Evolutionary conservation across 1,140 invertebrate species (phyloP), one percentile per base, ranked within the genome.

Genomic region (Halictus rubicundus): DNA sequence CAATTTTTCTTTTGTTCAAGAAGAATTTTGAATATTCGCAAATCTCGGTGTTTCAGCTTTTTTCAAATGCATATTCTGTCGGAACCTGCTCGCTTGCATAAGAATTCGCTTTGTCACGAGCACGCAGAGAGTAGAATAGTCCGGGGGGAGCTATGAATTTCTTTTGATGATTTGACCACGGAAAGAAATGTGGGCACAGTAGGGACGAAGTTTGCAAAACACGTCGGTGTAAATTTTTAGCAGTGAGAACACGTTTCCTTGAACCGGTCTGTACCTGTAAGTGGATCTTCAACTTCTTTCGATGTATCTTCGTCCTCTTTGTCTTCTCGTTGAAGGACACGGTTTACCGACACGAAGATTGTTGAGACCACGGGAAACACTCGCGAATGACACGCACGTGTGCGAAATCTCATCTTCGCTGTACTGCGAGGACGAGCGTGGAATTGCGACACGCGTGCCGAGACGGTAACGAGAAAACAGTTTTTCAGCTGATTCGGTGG

Each of bases 321-420:
- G 23, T 25, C 37, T 10, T 14, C 16, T 4, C 6, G 7, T 19
- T 21, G 66, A 69, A 71, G 59, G 46, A 39, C 69, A 57, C 8
- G n/a, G 57, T 21, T 9, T 39, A 25, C n/a, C 54, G 23, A 65
- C 71, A 60, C 72, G 82, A 69, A 54, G 52, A 49, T 23, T 72
- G 78, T 76, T 77, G 72, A 85, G 32, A 52, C 46, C 61, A 46
- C 46, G 78, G 65, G 80, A 84, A 76, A 74, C 78, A 74, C 70
- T 81, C 54, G 61, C 65, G 70, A 84, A 85, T 85, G 66, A 66
- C 65, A 72, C 54, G 78, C 68, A 65, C 75, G 59, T 78, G 68
- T 65, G 54, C 64, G 27, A 60, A 27, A 54, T 65, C 65, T 66
- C 71, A 60, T 75, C 64, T 32, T n/a, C 59, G 8, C 63, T 54